Evolutionary conservation across 2,113 vertebrate species (phyloP).

Genomic region (Ancistrus triradiatus): DNA sequence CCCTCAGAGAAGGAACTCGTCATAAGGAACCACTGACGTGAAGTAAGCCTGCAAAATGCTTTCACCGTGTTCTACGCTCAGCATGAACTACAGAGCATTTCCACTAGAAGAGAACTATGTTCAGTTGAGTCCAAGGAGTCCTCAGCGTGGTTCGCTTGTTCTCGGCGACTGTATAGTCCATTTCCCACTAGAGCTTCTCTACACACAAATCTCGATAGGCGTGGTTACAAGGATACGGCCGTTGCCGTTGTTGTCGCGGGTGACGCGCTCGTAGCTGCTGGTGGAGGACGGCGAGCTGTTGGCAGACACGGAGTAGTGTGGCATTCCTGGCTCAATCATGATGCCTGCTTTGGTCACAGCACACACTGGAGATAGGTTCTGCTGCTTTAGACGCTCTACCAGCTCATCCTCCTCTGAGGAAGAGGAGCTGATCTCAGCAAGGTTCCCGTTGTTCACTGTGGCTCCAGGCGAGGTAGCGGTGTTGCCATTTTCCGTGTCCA

Average conservation of each 20-base stretch:
- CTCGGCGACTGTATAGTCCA: background rate
- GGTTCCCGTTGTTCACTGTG: slow-evolving; percentile 17
- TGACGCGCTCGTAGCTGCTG: slow-evolving; percentile 61
- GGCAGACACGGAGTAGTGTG: slow-evolving; percentile 57
- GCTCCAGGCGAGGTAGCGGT: background rate
- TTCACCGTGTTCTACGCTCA: slow-evolving; percentile 10
- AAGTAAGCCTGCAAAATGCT: slow-evolving; percentile 22
- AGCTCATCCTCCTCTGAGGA: slow-evolving; percentile 68
- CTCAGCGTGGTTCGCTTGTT: slow-evolving; percentile 24
- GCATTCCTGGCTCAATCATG: slow-evolving; percentile 56
- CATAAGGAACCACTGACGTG: slow-evolving; percentile 46
- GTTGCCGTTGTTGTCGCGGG: slow-evolving; percentile 59
- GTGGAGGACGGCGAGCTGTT: slow-evolving; percentile 66
- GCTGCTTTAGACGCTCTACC: slow-evolving; percentile 69
- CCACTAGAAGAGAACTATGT: background rate
- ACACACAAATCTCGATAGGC: slow-evolving; percentile 76
- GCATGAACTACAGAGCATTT: slow-evolving; percentile 10
- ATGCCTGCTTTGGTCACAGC: slow-evolving; percentile 49
- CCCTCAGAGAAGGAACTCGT: slow-evolving; percentile 50
- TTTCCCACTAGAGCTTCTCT: slow-evolving; percentile 32
- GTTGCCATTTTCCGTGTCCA: slow-evolving; percentile 63
- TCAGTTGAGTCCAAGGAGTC: slow-evolving; percentile 13
- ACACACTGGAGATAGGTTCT: slow-evolving; percentile 61
- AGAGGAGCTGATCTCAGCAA: slow-evolving; percentile 60
- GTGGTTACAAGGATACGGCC: slow-evolving; percentile 67